Percentiles rank a stretch among this genome's conserved stretches.
phyloP scores from a whole-genome alignment of 2,888 invertebrate genomes.

The Polydrusus tereticollis region DNA sequence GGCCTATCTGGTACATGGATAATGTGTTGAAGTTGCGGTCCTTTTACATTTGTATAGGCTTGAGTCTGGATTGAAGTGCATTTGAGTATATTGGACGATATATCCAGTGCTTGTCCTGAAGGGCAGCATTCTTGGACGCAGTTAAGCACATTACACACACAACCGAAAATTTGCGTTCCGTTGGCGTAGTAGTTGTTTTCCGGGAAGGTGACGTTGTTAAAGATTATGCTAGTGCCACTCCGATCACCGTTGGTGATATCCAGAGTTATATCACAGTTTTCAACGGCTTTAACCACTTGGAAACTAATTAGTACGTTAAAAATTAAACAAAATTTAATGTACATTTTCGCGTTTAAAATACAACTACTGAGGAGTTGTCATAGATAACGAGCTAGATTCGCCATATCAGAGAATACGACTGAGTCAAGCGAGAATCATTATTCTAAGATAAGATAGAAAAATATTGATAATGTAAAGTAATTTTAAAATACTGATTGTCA shows the following conservation, averaged over 20 bases:
- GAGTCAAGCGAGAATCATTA: not conserved
- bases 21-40: slow-evolving; percentile 42
- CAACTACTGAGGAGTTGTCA: not conserved
- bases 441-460: slow-evolving; percentile 19
- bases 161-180: slow-evolving; percentile 20
- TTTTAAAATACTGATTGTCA: not conserved
- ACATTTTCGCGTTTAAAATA: slow-evolving; percentile 7
- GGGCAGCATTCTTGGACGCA: slow-evolving; percentile 53
- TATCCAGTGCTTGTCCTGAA: slow-evolving; percentile 46
- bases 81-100: slow-evolving; percentile 29
- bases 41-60: slow-evolving; percentile 13
- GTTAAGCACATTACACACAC: slow-evolving; percentile 45
- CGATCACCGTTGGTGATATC: slow-evolving; percentile 49
- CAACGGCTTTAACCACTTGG: not conserved
- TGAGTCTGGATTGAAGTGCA: slow-evolving; percentile 38
- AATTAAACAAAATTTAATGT: not conserved
- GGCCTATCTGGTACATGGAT: slow-evolving; percentile 51
- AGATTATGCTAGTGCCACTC: slow-evolving; percentile 40
- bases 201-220: slow-evolving; percentile 43
- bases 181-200: slow-evolving; percentile 44
- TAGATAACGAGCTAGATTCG: slow-evolving; percentile 15
- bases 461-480: not conserved
- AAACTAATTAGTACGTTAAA: not conserved
- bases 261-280: slow-evolving; percentile 41
- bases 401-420: slow-evolving; percentile 1